Conservation (phyloP, 1,140 invertebrate genomes). For the Homarus americanus region DNA sequence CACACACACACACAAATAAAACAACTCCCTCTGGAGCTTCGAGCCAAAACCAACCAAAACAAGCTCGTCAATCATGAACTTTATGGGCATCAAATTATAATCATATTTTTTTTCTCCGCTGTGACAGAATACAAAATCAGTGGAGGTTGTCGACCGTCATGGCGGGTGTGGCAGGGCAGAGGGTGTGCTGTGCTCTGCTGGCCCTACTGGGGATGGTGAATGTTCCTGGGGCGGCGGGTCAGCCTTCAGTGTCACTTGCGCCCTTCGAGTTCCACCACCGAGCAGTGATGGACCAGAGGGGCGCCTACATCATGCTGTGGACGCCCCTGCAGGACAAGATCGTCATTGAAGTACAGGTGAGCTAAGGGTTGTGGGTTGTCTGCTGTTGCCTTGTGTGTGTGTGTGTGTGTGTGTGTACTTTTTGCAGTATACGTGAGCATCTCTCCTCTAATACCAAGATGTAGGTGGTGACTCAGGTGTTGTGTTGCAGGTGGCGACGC, state of each 20-base stretch:
- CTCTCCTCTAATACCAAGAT: neutral
- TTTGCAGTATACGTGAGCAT: no score
- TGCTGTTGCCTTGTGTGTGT: no score
- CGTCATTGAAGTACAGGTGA: constrained; percentile 66
- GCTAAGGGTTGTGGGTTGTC: no score
- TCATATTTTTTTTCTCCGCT: neutral
- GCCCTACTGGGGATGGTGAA: no score
- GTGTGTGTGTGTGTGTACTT: no score
- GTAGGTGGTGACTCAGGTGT: no score
- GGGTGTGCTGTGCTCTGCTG: neutral
- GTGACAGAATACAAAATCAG: neutral
- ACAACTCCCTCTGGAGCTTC: no score
- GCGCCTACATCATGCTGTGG: constrained; percentile 59
- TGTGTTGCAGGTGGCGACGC: constrained; percentile 77
- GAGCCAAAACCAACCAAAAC: no score
- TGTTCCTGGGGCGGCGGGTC: neutral
- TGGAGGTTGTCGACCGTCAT: neutral
- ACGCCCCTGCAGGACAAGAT: constrained; percentile 55
- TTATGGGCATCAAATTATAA: no score
- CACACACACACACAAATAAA: no score
- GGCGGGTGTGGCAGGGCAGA: neutral
- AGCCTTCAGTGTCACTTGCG: neutral
- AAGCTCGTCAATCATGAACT: no score
- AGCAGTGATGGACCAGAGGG: constrained; percentile 57
- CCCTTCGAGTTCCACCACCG: constrained; percentile 45